phyloP scores from a whole-genome alignment of 2,888 invertebrate species.

The Drosophila sordidula region DNA sequence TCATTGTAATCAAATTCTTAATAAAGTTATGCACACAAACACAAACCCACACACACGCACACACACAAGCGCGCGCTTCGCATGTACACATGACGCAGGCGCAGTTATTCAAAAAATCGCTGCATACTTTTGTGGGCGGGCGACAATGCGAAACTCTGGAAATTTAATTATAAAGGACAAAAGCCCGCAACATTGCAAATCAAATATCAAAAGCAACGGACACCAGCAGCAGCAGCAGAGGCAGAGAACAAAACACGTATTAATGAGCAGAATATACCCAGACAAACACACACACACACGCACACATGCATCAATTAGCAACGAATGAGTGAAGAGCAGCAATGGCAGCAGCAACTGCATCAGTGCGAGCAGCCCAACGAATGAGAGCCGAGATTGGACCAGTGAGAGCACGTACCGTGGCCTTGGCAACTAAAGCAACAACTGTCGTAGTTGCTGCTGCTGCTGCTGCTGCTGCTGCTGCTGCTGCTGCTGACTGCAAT shows the following conservation, averaged over 20 bases:
- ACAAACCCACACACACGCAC: conserved; percentile 12
- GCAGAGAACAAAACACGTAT: conserved; percentile 28
- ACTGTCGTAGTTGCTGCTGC: conserved; percentile 7
- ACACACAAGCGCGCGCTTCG: background rate
- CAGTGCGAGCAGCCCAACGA: conserved; percentile 22
- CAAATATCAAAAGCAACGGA: conserved; percentile 61
- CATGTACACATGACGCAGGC: conserved; percentile 40
- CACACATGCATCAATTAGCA: conserved; percentile 60
- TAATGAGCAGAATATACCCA: conserved; percentile 14
- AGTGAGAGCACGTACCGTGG: conserved; percentile 39
- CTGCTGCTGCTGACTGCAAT: conserved; percentile 10
- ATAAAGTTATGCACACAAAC: conserved; percentile 45
- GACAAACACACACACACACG: conserved; percentile 4
- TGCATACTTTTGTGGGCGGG: conserved; percentile 68
- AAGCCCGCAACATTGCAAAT: conserved; percentile 57
- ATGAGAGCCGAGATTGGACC: conserved; percentile 18
- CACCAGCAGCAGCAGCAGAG: conserved; percentile 6
- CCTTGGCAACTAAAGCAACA: conserved; percentile 55
- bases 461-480: conserved; percentile 6
- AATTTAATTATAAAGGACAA: conserved; percentile 70
- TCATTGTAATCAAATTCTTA: conserved; percentile 57
- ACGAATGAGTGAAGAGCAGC: conserved; percentile 38
- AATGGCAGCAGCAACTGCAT: conserved; percentile 13
- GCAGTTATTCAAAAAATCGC: conserved; percentile 47
- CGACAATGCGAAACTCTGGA: conserved; percentile 28